phyloP scores from a whole-genome alignment of 2,113 vertebrate genomes.

The Halichoerus grypus region DNA sequence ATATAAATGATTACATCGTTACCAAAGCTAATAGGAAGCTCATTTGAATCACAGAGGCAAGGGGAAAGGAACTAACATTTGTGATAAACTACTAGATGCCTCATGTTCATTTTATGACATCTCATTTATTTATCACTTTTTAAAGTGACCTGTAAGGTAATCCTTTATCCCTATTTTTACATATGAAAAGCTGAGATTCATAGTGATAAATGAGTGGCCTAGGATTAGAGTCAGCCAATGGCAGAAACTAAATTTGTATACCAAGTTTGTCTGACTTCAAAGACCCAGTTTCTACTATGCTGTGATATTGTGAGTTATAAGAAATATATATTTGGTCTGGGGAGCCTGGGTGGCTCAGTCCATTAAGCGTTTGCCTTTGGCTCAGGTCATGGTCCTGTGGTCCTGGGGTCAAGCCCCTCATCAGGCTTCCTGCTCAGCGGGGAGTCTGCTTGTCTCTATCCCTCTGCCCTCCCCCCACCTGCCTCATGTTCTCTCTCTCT shows the following conservation, averaged over 20 bases:
- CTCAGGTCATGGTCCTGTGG: background rate
- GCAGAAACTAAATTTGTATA: background rate
- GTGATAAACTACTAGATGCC: background rate
- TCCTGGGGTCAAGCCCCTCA: background rate
- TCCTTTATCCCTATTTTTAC: background rate
- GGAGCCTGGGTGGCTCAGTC: background rate
- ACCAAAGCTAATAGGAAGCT: background rate
- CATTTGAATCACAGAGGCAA: background rate
- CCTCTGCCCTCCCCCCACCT: background rate
- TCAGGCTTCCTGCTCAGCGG: background rate
- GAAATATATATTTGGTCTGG: background rate
- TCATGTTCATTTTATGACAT: background rate
- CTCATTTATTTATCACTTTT: background rate
- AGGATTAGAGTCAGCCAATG: background rate
- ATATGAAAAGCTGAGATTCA: background rate
- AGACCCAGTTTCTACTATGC: background rate
- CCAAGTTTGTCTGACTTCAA: background rate
- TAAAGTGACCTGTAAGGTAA: too few relatives aligned
- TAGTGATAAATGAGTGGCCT: background rate
- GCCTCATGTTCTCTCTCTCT: background rate
- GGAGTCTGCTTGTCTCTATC: background rate
- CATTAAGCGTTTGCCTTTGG: background rate
- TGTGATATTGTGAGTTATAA: background rate
- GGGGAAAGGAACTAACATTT: background rate
- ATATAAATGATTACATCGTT: background rate